Evolutionary conservation across 1,140 invertebrate genomes (phyloP).

Genomic region (Ceratina australensis): DNA sequence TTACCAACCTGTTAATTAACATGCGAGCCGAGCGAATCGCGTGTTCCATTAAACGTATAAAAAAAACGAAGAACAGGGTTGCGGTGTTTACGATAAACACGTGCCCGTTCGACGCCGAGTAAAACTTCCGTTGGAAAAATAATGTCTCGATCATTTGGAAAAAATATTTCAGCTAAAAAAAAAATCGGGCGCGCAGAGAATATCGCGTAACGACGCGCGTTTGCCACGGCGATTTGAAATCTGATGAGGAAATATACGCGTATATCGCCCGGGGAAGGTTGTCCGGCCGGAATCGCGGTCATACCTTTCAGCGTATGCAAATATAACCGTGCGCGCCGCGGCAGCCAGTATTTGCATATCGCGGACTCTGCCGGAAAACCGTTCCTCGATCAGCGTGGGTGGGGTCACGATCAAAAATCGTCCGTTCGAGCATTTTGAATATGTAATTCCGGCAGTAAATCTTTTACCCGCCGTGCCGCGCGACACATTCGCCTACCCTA

Average conservation of each 20-base stretch:
- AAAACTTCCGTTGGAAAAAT: no score
- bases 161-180: no score
- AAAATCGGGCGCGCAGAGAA: not conserved
- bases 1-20: no score
- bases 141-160: no score
- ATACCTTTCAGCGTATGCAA: conserved; percentile 61
- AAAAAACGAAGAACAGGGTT: not conserved
- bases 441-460: conserved; percentile 45
- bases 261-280: conserved; percentile 21
- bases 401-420: conserved; percentile 51
- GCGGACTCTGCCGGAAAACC: conserved; percentile 54
- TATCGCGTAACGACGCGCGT: not conserved
- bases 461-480: conserved; percentile 29
- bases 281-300: conserved; percentile 27
- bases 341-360: conserved; percentile 60
- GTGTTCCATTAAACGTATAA: no score
- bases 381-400: conserved; percentile 55
- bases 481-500: not conserved
- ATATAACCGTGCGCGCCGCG: conserved; percentile 49
- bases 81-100: no score
- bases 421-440: conserved; percentile 52
- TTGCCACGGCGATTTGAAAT: conserved; percentile 21
- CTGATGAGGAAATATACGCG: conserved; percentile 43
- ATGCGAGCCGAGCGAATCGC: no score
- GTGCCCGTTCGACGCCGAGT: no score